Conservation (phyloP, 1,140 invertebrate genomes). For the Amphibalanus amphitrite region DNA sequence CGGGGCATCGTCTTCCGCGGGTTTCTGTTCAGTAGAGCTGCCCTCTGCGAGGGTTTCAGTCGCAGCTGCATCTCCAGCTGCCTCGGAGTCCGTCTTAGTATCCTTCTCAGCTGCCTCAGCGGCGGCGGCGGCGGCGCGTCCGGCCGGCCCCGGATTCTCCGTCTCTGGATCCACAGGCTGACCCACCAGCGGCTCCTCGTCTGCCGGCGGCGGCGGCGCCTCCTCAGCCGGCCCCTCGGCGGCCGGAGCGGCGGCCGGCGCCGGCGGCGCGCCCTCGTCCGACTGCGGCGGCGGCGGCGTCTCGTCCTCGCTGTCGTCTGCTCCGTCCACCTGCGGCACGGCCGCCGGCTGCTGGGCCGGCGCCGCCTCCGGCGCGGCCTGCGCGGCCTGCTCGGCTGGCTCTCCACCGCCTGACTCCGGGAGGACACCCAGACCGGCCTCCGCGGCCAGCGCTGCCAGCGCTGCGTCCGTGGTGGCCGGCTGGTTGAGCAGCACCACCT, state of each 20-base stretch:
- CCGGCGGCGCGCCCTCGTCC: neutral
- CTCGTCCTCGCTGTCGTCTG: slow-evolving; percentile 14
- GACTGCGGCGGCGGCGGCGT: slow-evolving; percentile 3
- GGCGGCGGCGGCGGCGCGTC: slow-evolving; percentile 8
- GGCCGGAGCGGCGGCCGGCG: neutral
- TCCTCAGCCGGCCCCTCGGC: neutral
- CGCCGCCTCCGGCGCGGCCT: slow-evolving; percentile 16
- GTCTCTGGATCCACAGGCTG: slow-evolving; percentile 8
- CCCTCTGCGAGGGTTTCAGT: neutral
- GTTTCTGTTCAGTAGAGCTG: slow-evolving; percentile 4
- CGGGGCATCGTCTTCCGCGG: slow-evolving; percentile 6
- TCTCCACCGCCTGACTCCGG: slow-evolving; percentile 23
- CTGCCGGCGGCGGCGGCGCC: no score
- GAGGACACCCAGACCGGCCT: slow-evolving; percentile 43
- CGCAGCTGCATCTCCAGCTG: slow-evolving; percentile 7
- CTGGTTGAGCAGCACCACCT: slow-evolving; percentile 13
- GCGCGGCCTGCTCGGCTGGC: slow-evolving; percentile 5
- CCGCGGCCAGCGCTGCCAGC: slow-evolving; percentile 41
- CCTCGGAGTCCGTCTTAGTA: neutral
- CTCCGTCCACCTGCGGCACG: slow-evolving; percentile 9
- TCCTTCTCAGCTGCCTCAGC: slow-evolving; percentile 7
- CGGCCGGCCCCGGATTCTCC: slow-evolving; percentile 5
- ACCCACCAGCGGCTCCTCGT: neutral
- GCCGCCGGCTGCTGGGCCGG: slow-evolving; percentile 14
- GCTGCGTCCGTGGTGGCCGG: slow-evolving; percentile 39